phyloP scores from a whole-genome alignment of 2,888 invertebrate species.

The Syritta pipiens region DNA sequence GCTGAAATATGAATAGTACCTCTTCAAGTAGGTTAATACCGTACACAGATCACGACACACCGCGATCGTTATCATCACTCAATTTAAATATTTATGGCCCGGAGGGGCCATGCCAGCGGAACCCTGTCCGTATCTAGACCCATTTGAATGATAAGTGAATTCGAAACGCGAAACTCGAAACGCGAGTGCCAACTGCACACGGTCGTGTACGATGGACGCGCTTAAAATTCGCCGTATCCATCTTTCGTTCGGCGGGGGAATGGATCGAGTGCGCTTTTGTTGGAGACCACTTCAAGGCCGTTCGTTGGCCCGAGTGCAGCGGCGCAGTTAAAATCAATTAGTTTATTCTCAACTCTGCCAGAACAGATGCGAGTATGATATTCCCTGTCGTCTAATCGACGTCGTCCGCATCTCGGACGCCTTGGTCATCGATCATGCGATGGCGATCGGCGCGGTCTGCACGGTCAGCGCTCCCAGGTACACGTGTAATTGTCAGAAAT shows the following conservation, averaged over 20 bases:
- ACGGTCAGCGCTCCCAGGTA: constrained; percentile 31
- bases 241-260: neutral
- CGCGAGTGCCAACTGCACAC: constrained; percentile 14
- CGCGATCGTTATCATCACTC: constrained; percentile 56
- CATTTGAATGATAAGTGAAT: constrained; percentile 40
- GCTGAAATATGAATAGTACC: constrained; percentile 27
- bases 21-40: constrained; percentile 48
- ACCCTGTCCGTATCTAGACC: no score
- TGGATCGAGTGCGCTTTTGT: neutral
- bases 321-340: constrained; percentile 56
- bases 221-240: neutral
- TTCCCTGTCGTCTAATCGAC: constrained; percentile 47
- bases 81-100: constrained; percentile 62
- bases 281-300: constrained; percentile 52
- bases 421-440: constrained; percentile 49
- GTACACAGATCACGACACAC: constrained; percentile 59
- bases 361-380: constrained; percentile 39
- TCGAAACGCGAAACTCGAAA: no score
- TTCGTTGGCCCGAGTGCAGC: constrained; percentile 20
- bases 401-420: constrained; percentile 20
- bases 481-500: constrained; percentile 64
- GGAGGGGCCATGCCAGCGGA: neutral
- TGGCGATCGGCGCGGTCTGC: constrained; percentile 22
- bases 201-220: constrained; percentile 24
- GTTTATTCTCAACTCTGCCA: constrained; percentile 19